A percentile compares a stretch with the other conserved stretches of the same genome.
These are phyloP conservation scores for Borostomias antarcticus DNA, from an alignment of 2,797 vertebrate species.

Conservation along the genomic window DNA sequence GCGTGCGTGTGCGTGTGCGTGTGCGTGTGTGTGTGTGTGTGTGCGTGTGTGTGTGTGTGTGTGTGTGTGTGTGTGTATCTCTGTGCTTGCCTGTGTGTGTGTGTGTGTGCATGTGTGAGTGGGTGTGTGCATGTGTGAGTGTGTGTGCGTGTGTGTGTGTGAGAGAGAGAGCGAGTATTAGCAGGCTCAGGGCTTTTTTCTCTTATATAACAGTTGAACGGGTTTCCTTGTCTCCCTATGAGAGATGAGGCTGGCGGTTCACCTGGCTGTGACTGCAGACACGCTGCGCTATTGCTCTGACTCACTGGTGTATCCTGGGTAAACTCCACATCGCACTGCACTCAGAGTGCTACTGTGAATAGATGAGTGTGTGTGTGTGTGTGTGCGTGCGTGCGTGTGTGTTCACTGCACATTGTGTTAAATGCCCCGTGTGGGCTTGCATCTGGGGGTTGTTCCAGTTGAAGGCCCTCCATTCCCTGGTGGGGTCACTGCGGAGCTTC, in stretches of 20 bases:
- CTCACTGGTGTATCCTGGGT: slow-evolving; percentile 60
- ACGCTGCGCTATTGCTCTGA: slow-evolving; percentile 40
- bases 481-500: too few species aligned
- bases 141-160: slow-evolving; percentile 31
- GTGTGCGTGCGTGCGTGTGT: too few species aligned
- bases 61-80: slow-evolving; percentile 33
- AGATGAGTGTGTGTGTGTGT: slow-evolving; percentile 43
- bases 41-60: slow-evolving; percentile 27
- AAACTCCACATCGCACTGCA: slow-evolving; percentile 27
- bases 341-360: neutral
- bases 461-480: too few species aligned
- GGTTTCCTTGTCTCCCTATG: slow-evolving; percentile 55
- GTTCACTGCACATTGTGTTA: slow-evolving; percentile 30
- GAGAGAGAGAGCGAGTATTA: slow-evolving; percentile 26
- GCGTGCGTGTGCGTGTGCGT: slow-evolving; percentile 21
- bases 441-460: neutral
- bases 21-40: slow-evolving; percentile 34
- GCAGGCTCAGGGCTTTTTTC: slow-evolving; percentile 54
- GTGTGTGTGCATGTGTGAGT: slow-evolving; percentile 18
- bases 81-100: too few species aligned
- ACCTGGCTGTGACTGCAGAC: slow-evolving; percentile 39
- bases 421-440: slow-evolving; percentile 30
- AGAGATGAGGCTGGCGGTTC: slow-evolving; percentile 57
- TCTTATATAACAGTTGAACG: slow-evolving; percentile 66
- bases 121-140: slow-evolving; percentile 31